These are phyloP conservation scores for Prorops nasuta DNA, from an alignment of 1,140 invertebrate species.

Conservation along the genomic window DNA sequence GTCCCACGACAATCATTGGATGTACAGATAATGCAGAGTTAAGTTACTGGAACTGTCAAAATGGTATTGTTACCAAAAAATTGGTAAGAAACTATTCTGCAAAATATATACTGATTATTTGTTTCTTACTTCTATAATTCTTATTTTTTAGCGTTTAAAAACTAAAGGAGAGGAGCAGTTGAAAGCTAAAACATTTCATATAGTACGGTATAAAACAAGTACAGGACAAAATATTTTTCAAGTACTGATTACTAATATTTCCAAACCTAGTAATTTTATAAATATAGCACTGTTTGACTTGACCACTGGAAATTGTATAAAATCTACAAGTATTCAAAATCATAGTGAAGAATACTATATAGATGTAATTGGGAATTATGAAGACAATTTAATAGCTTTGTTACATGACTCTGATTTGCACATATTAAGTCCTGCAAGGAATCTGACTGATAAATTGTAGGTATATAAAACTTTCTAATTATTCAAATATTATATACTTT, in stretches of 20 bases:
- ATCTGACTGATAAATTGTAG: conserved; percentile 33
- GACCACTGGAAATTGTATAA: conserved; percentile 30
- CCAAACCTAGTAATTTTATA: conserved; percentile 26
- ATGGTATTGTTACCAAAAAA: conserved; percentile 52
- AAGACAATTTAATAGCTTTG: conserved; percentile 45
- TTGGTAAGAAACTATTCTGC: conserved; percentile 40
- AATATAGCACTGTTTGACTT: conserved; percentile 41
- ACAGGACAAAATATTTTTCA: conserved; percentile 26
- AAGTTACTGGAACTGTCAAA: conserved; percentile 58
- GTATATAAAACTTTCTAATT: conserved; percentile 4
- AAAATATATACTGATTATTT: neutral
- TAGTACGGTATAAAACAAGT: conserved; percentile 32
- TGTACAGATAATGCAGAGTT: conserved; percentile 59
- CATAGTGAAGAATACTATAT: conserved; percentile 42
- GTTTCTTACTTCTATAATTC: conserved; percentile 1
- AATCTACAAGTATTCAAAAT: conserved; percentile 17
- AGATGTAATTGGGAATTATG: conserved; percentile 48
- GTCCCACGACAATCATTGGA: conserved; percentile 54
- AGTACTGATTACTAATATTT: conserved; percentile 36
- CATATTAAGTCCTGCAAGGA: conserved; percentile 39
- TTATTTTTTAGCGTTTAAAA: conserved; percentile 36
- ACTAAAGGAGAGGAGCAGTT: conserved; percentile 16
- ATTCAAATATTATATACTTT: neutral
- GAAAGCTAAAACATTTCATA: conserved; percentile 50
- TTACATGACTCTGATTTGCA: conserved; percentile 37